Evolutionary conservation across 2,797 vertebrate species (phyloP).

Genomic region (Hoplostethus mediterraneus): DNA sequence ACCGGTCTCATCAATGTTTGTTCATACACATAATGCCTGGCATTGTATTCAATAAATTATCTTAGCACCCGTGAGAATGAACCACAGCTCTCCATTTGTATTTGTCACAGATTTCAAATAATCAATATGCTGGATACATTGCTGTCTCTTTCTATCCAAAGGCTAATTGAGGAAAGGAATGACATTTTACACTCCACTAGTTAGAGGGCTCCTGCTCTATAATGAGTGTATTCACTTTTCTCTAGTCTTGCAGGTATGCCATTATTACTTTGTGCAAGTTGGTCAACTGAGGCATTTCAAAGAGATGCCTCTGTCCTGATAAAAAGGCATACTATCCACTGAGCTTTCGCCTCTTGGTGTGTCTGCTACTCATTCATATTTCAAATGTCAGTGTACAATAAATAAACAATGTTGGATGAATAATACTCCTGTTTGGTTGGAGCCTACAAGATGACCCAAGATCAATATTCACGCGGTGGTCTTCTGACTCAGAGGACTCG

Average conservation of each 20-base stretch:
- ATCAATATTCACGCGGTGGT: constrained; percentile 81
- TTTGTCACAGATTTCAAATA: constrained; percentile 51
- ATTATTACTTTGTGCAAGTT: constrained; percentile 16
- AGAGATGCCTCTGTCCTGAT: constrained; percentile 14
- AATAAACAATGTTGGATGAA: constrained; percentile 79
- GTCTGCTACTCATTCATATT: constrained; percentile 50
- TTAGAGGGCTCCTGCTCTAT: constrained; percentile 35
- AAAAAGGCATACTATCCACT: constrained; percentile 3
- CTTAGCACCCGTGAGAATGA: constrained; percentile 7
- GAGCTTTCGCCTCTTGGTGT: constrained; percentile 14
- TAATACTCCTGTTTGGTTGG: constrained; percentile 81
- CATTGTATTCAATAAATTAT: constrained; percentile 26
- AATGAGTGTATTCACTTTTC: constrained; percentile 42
- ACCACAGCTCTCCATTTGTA: constrained; percentile 53
- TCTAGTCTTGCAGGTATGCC: constrained; percentile 26
- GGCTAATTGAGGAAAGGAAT: constrained; percentile 55
- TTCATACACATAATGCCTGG: constrained; percentile 14
- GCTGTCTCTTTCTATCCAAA: constrained; percentile 55
- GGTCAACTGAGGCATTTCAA: constrained; percentile 29
- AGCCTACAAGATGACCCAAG: constrained; percentile 81
- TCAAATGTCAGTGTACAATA: constrained; percentile 81
- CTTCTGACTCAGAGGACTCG: constrained; percentile 76
- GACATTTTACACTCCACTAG: constrained; percentile 55
- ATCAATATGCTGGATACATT: constrained; percentile 58
- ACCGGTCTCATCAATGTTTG: constrained; percentile 3